Evolutionary conservation across 2,888 invertebrate genomes (phyloP), one percentile per base, ranked within the genome.

Genomic region (Polydesmus complanatus): DNA sequence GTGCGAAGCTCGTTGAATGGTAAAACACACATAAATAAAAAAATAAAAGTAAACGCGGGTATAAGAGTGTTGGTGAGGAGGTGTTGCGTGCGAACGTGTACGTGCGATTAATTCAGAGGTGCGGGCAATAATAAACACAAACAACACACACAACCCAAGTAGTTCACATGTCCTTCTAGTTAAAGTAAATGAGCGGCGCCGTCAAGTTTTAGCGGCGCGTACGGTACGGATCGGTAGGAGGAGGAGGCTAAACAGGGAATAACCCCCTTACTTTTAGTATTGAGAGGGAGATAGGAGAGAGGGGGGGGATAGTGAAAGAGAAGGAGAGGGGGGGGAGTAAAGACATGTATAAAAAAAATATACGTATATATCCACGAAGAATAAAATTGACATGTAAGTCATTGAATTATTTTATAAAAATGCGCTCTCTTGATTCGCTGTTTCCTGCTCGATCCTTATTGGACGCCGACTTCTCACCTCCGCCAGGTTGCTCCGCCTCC

Each of bases 361-460:
- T n/a, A n/a, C n/a, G n/a, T n/a, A n/a, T n/a, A 52, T 18, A 52
- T 52, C 52, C 52, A 52, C 21, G 18, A 14, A n/a, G 54, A 54
- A 54, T 54, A 25, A 54, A 54, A 23, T 54, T 21, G 54, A 54
- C 54, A 21, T 19, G 54, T 14, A 54, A 54, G 54, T 54, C 54
- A 27, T 25, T 19, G 25, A 54, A 54, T 54, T 14, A 54, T 19
- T 54, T 54, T 54, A 11, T 54, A 54, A 54, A 54, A 54, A 54
- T 54, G 26, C 54, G 54, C 54, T 54, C n/a, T 54, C 54, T 19
- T 54, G 54, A 54, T 54, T 54, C 54, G 54, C 26, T 54, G 54
- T 54, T 25, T 54, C 54, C 54, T 54, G 54, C 54, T 25, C 18
- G 8, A 3, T 54, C 21, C 54, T 54, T 25, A 54, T 54, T 54